These are phyloP conservation scores for Hippopotamus amphibius DNA, from an alignment of 2,113 vertebrate species.

Conservation along the genomic window DNA sequence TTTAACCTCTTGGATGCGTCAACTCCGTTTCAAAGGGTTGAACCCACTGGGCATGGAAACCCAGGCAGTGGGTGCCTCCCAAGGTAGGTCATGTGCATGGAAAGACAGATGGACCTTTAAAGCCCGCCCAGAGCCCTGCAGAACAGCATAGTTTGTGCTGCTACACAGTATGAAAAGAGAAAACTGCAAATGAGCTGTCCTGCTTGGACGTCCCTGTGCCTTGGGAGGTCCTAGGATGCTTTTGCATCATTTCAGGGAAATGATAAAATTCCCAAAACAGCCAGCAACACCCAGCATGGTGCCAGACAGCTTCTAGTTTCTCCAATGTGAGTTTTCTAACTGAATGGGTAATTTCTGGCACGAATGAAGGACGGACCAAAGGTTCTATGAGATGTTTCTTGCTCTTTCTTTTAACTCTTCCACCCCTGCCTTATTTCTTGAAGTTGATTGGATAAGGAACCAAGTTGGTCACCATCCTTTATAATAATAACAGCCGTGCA, in stretches of 20 bases:
- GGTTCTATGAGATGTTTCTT: neutral
- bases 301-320: neutral
- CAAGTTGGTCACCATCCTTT: neutral
- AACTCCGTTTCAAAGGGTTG: neutral
- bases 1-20: constrained; percentile 33
- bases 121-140: neutral
- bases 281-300: neutral
- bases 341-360: neutral
- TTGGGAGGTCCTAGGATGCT: too few relatives aligned
- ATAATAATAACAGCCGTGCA: neutral
- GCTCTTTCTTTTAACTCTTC: neutral
- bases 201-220: neutral
- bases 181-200: neutral
- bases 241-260: neutral
- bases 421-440: neutral
- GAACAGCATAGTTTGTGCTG: neutral
- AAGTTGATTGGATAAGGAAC: neutral
- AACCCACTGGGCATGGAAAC: neutral
- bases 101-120: neutral
- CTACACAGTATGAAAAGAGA: neutral
- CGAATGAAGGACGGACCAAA: neutral
- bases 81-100: neutral
- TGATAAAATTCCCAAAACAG: neutral
- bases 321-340: neutral
- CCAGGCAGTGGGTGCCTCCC: neutral